phyloP scores from a whole-genome alignment of 2,797 vertebrate genomes.

The Acipenser ruthenus region DNA sequence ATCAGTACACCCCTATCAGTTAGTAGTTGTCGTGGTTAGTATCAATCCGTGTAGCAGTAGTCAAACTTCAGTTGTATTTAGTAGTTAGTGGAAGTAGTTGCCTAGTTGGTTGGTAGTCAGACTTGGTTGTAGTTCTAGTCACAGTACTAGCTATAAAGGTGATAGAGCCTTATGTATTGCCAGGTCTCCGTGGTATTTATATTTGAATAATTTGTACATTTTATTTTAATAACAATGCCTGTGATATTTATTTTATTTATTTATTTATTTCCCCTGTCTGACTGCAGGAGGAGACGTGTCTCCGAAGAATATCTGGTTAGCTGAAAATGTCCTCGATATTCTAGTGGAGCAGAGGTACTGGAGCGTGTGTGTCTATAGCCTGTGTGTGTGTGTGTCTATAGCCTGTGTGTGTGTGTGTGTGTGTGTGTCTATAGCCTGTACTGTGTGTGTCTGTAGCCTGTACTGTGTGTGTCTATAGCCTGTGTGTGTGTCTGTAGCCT shows the following conservation, averaged over 20 bases:
- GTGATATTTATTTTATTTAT: not conserved
- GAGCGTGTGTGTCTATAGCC: not conserved
- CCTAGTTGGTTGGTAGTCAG: too few species aligned
- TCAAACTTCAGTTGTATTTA: too few species aligned
- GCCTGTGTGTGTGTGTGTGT: not conserved
- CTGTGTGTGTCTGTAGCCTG: not conserved
- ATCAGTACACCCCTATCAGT: too few species aligned
- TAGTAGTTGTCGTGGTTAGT: too few species aligned
- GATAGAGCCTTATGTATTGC: too few species aligned
- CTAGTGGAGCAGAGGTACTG: slow-evolving; percentile 81
- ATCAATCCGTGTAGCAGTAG: too few species aligned
- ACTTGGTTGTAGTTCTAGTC: too few species aligned
- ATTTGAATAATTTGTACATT: not conserved
- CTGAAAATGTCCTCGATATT: slow-evolving; percentile 85
- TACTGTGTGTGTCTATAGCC: not conserved
- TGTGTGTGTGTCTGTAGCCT: not conserved
- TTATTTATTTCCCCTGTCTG: not conserved
- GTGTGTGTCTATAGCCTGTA: not conserved
- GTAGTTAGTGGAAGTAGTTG: too few species aligned
- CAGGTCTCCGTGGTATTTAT: too few species aligned
- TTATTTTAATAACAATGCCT: not conserved
- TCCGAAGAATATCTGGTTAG: slow-evolving; percentile 85
- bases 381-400: too few species aligned
- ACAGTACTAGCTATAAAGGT: too few species aligned
- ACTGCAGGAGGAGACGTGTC: slow-evolving; percentile 81